phyloP scores from a whole-genome alignment of 2,797 vertebrate genomes.

The Propithecus deckenii region DNA sequence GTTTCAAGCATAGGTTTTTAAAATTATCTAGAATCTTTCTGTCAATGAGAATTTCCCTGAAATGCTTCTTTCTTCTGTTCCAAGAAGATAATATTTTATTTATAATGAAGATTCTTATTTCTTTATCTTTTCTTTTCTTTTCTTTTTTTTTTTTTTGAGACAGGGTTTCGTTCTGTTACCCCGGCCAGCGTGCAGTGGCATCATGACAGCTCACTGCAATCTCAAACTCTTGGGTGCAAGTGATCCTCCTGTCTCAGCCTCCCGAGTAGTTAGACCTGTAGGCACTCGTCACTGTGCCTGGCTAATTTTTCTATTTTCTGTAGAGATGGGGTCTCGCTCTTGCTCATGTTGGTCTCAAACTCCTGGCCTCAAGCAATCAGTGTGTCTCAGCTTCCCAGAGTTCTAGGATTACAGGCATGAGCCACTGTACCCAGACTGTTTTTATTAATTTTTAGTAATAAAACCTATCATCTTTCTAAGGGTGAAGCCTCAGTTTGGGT shows the following conservation, averaged over 20 bases:
- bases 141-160: neutral
- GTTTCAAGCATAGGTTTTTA: neutral
- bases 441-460: neutral
- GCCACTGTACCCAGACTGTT: neutral
- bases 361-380: too few relatives aligned
- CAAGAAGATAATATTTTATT: neutral
- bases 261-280: too few relatives aligned
- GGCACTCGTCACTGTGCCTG: too few relatives aligned
- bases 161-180: neutral
- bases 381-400: neutral
- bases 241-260: neutral
- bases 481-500: neutral
- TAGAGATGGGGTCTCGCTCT: too few relatives aligned
- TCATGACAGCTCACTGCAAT: neutral
- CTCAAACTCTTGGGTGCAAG: neutral
- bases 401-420: neutral
- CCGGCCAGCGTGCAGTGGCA: neutral
- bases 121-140: neutral
- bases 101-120: neutral
- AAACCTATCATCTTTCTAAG: neutral
- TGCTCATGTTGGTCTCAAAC: too few relatives aligned
- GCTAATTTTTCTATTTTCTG: too few relatives aligned
- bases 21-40: neutral
- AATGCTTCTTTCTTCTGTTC: neutral
- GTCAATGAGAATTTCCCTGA: slow-evolving; percentile 23